A percentile compares a stretch with the other conserved stretches of the same genome.
phyloP scores from a whole-genome alignment of 2,797 vertebrate species.

The Phaenicophaeus curvirostris region DNA sequence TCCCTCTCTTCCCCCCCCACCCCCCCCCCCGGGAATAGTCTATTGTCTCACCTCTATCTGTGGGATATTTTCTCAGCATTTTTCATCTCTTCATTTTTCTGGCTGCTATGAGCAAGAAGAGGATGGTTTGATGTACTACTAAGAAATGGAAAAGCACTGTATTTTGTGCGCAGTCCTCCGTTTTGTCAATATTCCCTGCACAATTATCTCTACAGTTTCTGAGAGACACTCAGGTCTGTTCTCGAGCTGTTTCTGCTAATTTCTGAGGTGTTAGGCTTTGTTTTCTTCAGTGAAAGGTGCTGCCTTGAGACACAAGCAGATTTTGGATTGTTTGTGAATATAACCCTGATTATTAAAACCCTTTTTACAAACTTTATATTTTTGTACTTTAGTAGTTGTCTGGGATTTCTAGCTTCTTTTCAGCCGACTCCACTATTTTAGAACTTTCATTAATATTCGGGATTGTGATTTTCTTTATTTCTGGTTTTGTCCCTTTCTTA shows the following conservation, averaged over 20 bases:
- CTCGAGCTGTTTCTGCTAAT: not conserved
- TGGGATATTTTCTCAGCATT: not conserved
- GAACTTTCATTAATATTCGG: too few relatives aligned
- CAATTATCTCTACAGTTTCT: not conserved
- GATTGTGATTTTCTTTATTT: too few relatives aligned
- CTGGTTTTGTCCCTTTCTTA: too few relatives aligned
- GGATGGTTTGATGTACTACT: not conserved
- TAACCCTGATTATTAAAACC: not conserved
- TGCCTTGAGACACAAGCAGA: not conserved
- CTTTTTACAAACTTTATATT: not conserved
- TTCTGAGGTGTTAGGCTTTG: not conserved
- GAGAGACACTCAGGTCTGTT: not conserved
- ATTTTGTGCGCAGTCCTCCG: not conserved
- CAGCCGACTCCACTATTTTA: too few relatives aligned
- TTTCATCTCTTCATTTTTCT: not conserved
- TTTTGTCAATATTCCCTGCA: not conserved
- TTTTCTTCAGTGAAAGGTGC: not conserved
- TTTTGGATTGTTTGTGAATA: not conserved
- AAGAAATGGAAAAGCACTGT: not conserved
- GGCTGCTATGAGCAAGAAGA: not conserved
- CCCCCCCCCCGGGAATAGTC: not conserved
- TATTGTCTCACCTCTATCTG: not conserved
- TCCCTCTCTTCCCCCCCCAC: too few relatives aligned
- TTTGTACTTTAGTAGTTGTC: not conserved
- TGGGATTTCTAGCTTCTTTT: not conserved